These are phyloP conservation scores for Plutomurus gul DNA, from an alignment of 1,140 invertebrate genomes.

Conservation along the genomic window DNA sequence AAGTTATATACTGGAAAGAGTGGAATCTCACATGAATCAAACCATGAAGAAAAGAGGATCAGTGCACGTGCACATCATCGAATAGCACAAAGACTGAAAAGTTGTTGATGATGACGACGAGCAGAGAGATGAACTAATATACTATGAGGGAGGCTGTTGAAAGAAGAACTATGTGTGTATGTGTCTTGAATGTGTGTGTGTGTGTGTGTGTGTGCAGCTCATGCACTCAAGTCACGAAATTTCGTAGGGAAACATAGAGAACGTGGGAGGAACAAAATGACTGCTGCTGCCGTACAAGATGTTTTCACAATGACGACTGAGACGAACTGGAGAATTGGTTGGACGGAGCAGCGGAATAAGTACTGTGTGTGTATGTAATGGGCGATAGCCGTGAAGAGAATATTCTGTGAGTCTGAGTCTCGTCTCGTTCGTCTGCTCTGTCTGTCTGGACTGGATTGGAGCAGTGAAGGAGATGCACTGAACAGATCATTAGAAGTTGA, in stretches of 20 bases:
- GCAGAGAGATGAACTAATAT: no score
- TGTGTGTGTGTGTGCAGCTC: no score
- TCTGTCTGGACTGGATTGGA: neutral
- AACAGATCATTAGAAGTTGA: constrained; percentile 5
- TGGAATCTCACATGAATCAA: neutral
- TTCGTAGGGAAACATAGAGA: neutral
- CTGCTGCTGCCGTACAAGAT: neutral
- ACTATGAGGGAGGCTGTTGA: no score
- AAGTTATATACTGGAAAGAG: neutral
- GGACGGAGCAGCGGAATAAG: constrained; percentile 4
- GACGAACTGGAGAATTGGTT: constrained; percentile 5
- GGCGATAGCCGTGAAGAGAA: no score
- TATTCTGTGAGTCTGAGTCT: neutral
- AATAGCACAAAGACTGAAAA: neutral
- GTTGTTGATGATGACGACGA: neutral
- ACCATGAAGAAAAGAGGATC: neutral
- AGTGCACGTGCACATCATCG: neutral
- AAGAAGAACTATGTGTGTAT: no score
- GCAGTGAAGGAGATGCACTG: neutral
- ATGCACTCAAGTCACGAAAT: neutral
- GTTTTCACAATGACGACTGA: neutral
- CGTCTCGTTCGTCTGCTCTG: neutral
- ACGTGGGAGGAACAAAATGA: neutral
- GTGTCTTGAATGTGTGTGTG: no score
- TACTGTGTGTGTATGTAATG: no score